Percentiles rank a stretch among this genome's conserved stretches.
These are phyloP conservation scores for Centruroides sculpturatus DNA, from an alignment of 1,140 invertebrate species.

Conservation along the genomic window DNA sequence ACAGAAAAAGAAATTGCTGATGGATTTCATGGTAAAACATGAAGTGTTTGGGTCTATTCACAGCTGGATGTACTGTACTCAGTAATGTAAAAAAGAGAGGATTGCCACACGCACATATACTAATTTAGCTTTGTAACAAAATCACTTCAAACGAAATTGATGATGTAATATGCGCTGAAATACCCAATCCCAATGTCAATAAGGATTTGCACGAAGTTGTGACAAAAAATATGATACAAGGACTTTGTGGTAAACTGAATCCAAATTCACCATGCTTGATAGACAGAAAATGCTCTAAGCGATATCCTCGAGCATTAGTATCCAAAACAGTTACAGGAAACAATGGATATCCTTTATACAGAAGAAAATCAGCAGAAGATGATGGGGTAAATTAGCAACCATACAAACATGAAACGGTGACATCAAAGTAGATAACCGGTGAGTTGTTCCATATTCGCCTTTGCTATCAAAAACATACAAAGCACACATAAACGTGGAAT, in stretches of 20 bases:
- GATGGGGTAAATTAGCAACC: background rate
- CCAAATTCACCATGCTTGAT: conserved; percentile 32
- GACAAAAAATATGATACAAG: conserved; percentile 36
- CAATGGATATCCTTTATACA: conserved; percentile 30
- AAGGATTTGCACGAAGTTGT: background rate
- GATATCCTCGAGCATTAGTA: conserved; percentile 24
- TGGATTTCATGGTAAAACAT: conserved; percentile 23
- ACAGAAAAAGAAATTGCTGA: conserved; percentile 24
- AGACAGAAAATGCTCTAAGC: conserved; percentile 32
- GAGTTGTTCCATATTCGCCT: conserved; percentile 39
- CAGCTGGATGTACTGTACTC: conserved; percentile 24
- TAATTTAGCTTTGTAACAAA: conserved; percentile 18
- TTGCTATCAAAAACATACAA: conserved; percentile 33
- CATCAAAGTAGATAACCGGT: conserved; percentile 32
- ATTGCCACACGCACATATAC: conserved; percentile 29
- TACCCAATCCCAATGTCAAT: conserved; percentile 5
- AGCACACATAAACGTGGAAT: conserved; percentile 36
- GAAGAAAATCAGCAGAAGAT: conserved; percentile 17
- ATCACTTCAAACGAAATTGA: conserved; percentile 4
- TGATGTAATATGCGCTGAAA: conserved; percentile 11
- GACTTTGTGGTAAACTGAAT: conserved; percentile 35
- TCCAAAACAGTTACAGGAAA: conserved; percentile 26
- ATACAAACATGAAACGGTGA: background rate
- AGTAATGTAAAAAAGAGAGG: conserved; percentile 31
- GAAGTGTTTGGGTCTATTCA: conserved; percentile 9